These are phyloP conservation scores for Rhinolophus sinicus DNA, from an alignment of 2,113 vertebrate species.

Conservation along the genomic window DNA sequence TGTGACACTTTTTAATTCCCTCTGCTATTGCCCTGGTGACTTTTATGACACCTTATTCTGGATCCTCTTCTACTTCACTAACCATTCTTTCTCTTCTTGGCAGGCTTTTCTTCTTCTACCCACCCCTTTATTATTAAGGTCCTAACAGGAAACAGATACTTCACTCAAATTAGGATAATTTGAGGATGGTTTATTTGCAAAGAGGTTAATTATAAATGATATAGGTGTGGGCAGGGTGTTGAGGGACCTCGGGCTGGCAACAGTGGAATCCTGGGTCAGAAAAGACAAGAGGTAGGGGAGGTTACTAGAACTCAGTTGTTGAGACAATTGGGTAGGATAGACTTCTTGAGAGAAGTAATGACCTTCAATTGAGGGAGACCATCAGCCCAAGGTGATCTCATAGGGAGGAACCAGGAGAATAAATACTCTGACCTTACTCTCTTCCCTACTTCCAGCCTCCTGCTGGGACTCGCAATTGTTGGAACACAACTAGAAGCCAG, in stretches of 20 bases:
- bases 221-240: not conserved
- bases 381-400: not conserved
- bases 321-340: not conserved
- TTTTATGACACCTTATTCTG: not conserved
- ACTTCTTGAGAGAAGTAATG: not conserved
- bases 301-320: not conserved
- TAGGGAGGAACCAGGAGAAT: not conserved
- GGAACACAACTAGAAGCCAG: not conserved
- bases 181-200: not conserved
- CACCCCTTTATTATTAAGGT: not conserved
- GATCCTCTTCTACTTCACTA: not conserved
- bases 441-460: not conserved
- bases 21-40: not conserved
- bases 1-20: not conserved
- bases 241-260: not conserved
- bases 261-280: not conserved
- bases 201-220: not conserved
- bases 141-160: not conserved
- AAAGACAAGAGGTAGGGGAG: not conserved
- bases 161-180: not conserved
- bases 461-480: not conserved
- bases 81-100: not conserved
- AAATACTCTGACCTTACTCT: not conserved
- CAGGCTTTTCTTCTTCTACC: not conserved
- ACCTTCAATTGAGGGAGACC: not conserved